Evolutionary conservation across 2,113 vertebrate genomes (phyloP).

Genomic region (Cryptoleucopteryx plumbea): DNA sequence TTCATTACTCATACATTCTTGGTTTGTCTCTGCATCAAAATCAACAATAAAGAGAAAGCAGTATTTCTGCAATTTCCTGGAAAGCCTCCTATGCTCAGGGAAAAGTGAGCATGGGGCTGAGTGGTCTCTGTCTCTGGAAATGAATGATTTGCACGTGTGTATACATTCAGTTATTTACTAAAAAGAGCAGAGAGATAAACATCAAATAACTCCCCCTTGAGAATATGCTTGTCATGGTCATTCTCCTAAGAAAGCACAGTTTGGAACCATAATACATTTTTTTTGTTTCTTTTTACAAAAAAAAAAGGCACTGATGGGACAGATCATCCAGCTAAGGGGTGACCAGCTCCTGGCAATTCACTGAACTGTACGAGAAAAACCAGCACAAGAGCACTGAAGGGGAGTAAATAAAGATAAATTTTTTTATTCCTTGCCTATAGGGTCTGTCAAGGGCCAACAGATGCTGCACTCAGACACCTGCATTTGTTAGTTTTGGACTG

Average conservation of each 20-base stretch:
- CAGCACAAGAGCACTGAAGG: not conserved
- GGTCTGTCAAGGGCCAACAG: not conserved
- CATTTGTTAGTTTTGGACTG: not conserved
- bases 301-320: not conserved
- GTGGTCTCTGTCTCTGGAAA: not conserved
- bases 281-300: too few relatives aligned
- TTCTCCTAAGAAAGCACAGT: not conserved
- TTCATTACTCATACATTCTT: not conserved
- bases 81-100: not conserved
- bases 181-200: not conserved
- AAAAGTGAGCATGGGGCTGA: not conserved
- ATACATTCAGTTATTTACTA: not conserved
- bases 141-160: rapidly evolving
- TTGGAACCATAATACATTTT: not conserved
- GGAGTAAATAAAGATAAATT: not conserved
- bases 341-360: not conserved
- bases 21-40: not conserved
- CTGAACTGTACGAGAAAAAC: not conserved
- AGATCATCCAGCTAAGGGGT: not conserved
- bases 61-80: not conserved
- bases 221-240: not conserved
- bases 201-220: not conserved
- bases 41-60: not conserved
- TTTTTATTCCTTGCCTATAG: not conserved
- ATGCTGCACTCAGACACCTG: not conserved